Conservation (phyloP, 2,113 vertebrate species). For the Thalassarche chlororhynchos region DNA sequence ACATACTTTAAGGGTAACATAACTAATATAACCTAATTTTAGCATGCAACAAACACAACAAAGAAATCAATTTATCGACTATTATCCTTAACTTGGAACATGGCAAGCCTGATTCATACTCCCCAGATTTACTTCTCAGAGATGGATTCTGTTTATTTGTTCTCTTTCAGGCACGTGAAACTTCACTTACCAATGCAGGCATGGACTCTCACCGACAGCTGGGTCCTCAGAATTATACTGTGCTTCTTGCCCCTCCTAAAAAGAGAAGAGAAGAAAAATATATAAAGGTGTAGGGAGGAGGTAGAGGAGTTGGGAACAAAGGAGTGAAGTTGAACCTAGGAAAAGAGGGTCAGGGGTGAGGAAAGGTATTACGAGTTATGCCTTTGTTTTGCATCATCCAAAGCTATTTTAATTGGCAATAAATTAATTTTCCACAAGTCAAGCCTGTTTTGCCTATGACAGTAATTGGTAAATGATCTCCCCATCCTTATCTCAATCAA, state of each 20-base stretch:
- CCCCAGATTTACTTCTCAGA: background rate
- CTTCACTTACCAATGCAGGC: slow-evolving; percentile 93
- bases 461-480: background rate
- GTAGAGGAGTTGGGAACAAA: background rate
- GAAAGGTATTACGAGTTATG: background rate
- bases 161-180: background rate
- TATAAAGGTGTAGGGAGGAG: background rate
- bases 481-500: background rate
- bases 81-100: background rate
- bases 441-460: background rate
- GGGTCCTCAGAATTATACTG: slow-evolving; percentile 91
- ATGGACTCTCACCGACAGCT: slow-evolving; percentile 93
- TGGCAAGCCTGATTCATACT: background rate
- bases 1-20: background rate
- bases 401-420: background rate
- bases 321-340: background rate
- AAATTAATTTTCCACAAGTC: background rate
- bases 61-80: background rate
- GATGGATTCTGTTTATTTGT: background rate
- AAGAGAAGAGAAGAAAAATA: background rate
- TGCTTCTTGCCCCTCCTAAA: slow-evolving; percentile 91
- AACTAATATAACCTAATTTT: background rate
- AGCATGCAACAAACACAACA: background rate
- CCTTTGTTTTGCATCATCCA: background rate
- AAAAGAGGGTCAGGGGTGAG: background rate